Conservation (phyloP, 1,140 invertebrate species). For the Oryctes rhinoceros region DNA sequence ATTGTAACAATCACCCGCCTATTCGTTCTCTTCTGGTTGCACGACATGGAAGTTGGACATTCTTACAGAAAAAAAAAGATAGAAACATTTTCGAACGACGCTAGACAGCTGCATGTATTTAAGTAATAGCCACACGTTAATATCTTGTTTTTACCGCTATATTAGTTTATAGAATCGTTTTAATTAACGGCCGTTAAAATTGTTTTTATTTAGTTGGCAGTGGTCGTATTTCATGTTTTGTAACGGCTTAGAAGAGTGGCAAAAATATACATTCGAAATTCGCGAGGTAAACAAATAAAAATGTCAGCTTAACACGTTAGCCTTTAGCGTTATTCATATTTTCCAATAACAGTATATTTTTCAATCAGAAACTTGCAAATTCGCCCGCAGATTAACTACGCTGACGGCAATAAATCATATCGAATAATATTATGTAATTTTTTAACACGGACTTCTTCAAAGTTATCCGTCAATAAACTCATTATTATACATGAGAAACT, state of each 20-base stretch:
- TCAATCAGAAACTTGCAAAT: constrained; percentile 2
- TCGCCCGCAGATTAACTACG: neutral
- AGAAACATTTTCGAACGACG: neutral
- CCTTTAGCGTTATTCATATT: neutral
- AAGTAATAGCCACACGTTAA: too few relatives aligned
- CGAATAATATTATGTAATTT: neutral
- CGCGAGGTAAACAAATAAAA: constrained; percentile 2
- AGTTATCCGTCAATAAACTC: constrained; percentile 18
- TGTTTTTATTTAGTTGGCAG: too few relatives aligned
- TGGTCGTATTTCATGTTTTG: too few relatives aligned
- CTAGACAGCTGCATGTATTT: neutral
- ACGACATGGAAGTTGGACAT: too few relatives aligned
- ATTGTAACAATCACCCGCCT: constrained; percentile 18
- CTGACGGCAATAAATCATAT: neutral
- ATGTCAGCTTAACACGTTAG: neutral
- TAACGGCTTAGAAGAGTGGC: too few relatives aligned
- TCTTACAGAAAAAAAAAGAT: neutral
- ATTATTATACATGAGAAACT: constrained; percentile 16
- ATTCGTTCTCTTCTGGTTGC: too few relatives aligned
- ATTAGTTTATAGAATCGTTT: too few relatives aligned
- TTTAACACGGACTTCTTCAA: neutral
- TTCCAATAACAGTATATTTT: constrained; percentile 6
- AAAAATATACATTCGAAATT: too few relatives aligned
- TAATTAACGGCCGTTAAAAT: too few relatives aligned
- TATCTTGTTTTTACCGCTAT: too few relatives aligned